These are phyloP conservation scores for Augochlora pura DNA, from an alignment of 1,140 invertebrate species.

Conservation along the genomic window DNA sequence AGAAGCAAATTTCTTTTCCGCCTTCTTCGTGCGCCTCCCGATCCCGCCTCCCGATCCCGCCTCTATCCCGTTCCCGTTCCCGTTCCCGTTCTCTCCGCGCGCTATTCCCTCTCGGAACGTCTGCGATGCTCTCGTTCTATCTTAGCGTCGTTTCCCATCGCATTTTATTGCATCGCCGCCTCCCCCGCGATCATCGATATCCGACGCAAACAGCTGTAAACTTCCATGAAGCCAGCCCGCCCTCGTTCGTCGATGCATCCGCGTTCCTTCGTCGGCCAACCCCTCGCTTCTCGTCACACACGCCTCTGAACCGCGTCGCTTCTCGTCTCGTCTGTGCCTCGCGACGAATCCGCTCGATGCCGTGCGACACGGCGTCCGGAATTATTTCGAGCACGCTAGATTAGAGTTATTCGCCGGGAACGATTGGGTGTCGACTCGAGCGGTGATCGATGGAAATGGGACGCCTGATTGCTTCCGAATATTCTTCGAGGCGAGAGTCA, in stretches of 20 bases:
- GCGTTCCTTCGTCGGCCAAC: slow-evolving; percentile 13
- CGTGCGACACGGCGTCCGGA: slow-evolving; percentile 11
- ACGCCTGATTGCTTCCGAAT: slow-evolving; percentile 35
- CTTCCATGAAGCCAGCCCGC: slow-evolving; percentile 59
- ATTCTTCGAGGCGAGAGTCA: slow-evolving; percentile 14
- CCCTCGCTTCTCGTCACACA: not conserved
- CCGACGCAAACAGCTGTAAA: slow-evolving; percentile 70
- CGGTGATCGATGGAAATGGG: slow-evolving; percentile 36
- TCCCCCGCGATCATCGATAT: slow-evolving; percentile 66
- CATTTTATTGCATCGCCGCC: slow-evolving; percentile 64
- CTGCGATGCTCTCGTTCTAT: slow-evolving; percentile 28
- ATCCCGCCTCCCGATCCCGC: slow-evolving; percentile 18
- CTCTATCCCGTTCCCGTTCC: slow-evolving; percentile 17
- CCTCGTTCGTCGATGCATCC: slow-evolving; percentile 9
- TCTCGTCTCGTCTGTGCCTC: not conserved
- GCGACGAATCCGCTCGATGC: slow-evolving; percentile 10
- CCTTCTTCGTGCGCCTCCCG: slow-evolving; percentile 12
- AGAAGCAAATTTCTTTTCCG: slow-evolving; percentile 65
- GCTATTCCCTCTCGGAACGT: not conserved
- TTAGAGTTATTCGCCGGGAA: slow-evolving; percentile 35
- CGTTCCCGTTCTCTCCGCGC: not conserved
- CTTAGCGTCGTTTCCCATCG: slow-evolving; percentile 34
- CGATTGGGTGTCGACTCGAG: slow-evolving; percentile 13
- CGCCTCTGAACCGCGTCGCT: slow-evolving; percentile 15
- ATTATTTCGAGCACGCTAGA: slow-evolving; percentile 52